These are phyloP conservation scores for Unio pictorum DNA, from an alignment of 2,888 invertebrate genomes.

Conservation along the genomic window DNA sequence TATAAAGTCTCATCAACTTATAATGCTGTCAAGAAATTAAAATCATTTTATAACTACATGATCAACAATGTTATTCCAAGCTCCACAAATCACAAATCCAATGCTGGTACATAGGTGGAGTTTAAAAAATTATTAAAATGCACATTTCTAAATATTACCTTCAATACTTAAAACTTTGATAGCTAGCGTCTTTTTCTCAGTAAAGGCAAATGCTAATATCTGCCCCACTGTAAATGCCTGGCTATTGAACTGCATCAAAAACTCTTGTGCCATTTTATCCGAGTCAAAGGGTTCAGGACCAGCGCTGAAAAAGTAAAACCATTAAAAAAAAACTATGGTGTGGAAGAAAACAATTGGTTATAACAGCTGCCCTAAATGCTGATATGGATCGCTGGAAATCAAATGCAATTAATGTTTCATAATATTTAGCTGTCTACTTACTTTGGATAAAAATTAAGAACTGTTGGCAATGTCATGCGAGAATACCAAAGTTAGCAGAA, in stretches of 20 bases:
- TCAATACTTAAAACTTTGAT: conserved; percentile 90
- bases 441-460: not conserved
- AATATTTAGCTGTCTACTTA: not conserved
- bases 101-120: too few relatives aligned
- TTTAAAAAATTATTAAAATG: not conserved
- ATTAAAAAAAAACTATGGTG: too few relatives aligned
- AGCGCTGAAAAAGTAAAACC: conserved; percentile 76
- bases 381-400: too few relatives aligned
- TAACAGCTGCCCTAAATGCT: too few relatives aligned
- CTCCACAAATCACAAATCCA: too few relatives aligned
- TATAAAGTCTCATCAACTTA: too few relatives aligned
- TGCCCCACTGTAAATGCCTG: conserved; percentile 94
- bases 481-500: not conserved
- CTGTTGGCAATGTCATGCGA: not conserved
- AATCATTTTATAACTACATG: too few relatives aligned
- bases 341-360: too few relatives aligned
- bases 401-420: too few relatives aligned
- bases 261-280: conserved; percentile 96
- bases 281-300: conserved; percentile 94
- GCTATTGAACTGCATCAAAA: conserved; percentile 88
- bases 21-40: too few relatives aligned
- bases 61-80: too few relatives aligned
- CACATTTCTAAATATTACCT: conserved; percentile 74
- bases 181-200: conserved; percentile 89
- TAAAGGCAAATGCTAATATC: conserved; percentile 90